Evolutionary conservation across 1,140 invertebrate species (phyloP), one percentile per base, ranked within the genome.

Genomic region (Pachyrhynchus sulphureomaculatus): DNA sequence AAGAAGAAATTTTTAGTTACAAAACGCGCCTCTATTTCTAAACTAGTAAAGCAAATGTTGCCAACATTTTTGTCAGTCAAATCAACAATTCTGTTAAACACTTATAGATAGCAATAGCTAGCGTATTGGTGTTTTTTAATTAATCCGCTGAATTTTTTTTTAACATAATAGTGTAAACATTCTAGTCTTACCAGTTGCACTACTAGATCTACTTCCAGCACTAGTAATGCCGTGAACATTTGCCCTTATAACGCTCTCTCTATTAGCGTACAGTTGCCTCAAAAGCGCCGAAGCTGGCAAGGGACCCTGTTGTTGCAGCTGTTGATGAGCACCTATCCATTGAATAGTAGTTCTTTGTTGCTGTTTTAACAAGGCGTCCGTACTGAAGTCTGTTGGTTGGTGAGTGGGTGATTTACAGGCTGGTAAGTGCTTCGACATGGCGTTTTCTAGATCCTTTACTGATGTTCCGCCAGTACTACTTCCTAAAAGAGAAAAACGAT

Each of bases 391-490:
- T 0, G 91, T 90, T 0, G 88, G 86, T 66, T 88, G 82, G 66
- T 89, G 86, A 0, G 71, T 71, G 2, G 81, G 80, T 5, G 82
- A 83, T 3, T 84, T 79, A 47, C 83, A 84, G 66, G 84, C 82
- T 0, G 94, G 93, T 34, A 96, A 78, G 79, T 97, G 94, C 74
- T 96, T 95, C 17, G 94, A 95, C 94, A 96, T 98, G 10, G 92
- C 93, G 69, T 95, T 92, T 76, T 98, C 94, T 61, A 96, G 79
- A 69, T 96, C 93, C 75, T 94, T 93, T 0, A 95, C 92, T 0
- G 90, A 89, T 2, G 88, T 84, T 2, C 79, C 81, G 4, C 62
- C 58, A 53, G 60, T 57, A 52, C 32, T 49, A 26, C 29, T 32
- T 32, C 12, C 57, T 60, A 20, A 21, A 32, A 47, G 2, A 47